Percentiles rank a stretch among this genome's conserved stretches.
These are phyloP conservation scores for Papilio polytes DNA, from an alignment of 1,140 invertebrate species.

Conservation along the genomic window DNA sequence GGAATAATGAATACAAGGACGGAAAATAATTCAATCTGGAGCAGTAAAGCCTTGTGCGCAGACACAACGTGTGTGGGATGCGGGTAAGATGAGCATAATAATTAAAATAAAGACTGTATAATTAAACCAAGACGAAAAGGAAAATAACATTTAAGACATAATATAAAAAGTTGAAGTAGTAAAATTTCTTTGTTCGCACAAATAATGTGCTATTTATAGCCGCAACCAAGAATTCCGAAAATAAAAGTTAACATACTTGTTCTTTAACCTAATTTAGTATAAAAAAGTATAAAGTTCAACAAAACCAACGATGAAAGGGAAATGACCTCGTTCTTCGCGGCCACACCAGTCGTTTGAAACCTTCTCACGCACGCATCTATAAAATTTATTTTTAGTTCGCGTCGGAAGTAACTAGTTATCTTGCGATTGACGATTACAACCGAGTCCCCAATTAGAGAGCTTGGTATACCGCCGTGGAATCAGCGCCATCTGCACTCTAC, in stretches of 20 bases:
- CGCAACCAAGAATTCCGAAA: background rate
- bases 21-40: too few species aligned
- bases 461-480: constrained; percentile 62
- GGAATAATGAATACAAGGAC: too few species aligned
- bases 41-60: too few species aligned
- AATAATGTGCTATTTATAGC: background rate
- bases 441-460: constrained; percentile 73
- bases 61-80: too few species aligned
- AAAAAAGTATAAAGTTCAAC: constrained; percentile 67
- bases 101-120: too few species aligned
- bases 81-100: too few species aligned
- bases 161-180: background rate
- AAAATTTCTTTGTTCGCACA: background rate
- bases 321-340: constrained; percentile 70
- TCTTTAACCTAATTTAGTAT: constrained; percentile 59
- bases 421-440: constrained; percentile 70
- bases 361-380: constrained; percentile 73
- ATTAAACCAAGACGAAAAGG: too few species aligned
- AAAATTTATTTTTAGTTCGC: constrained; percentile 76
- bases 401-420: constrained; percentile 71
- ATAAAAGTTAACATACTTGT: constrained; percentile 41
- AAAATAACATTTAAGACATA: too few species aligned
- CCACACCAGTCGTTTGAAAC: constrained; percentile 64
- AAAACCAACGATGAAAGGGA: constrained; percentile 73
- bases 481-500: constrained; percentile 61